Base-by-base conservation (phyloP, 2,797 vertebrate genomes). In the Microctenopoma steveboyesi region DNA sequence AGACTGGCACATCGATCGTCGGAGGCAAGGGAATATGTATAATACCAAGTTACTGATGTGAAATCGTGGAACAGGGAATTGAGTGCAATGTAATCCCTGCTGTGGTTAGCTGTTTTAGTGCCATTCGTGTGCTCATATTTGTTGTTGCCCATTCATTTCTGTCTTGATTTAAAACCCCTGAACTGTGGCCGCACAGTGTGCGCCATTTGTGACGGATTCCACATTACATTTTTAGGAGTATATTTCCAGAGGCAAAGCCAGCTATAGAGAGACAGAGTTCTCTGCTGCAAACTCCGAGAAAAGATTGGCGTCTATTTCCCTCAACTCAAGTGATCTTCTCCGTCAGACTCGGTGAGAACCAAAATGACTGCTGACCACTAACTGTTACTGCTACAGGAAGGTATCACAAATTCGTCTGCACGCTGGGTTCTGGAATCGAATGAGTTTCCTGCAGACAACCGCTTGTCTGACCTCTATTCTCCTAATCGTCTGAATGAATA, bases 371-470 rank as follows among this genome's bases (percentile, higher is more conserved):
- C 61, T 54, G 69, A 77, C 75, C 28, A 12, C 62, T 46, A 74
- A 59, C 65, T 42, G 33, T 57, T 5, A 65, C 70, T 54, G 50
- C 71, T 74, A 42, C 69, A 65, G 76, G 64, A 69, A 79, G 64
- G 83, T 55, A 59, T 71, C 64, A 72, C 45, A 74, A 40, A 76
- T 74, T 71, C 63, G 43, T 71, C 53, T 10, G 50, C 77, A 77
- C 61, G 66, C 46, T 74, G 64, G 52, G 47, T 74, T 84, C 51
- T 42, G 52, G 61, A 55, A 83, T 79, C 79, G 85, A 88, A 88
- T 81, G 86, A 80, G 82, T 84, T 87, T 88, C 74, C 62, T 69
- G 61, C 67, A 53, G 74, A 79, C 64, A 78, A 77, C 65, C 60
- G 83, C 78, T 67, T 58, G 65, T 68, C 56, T 68, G 74, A 71